Evolutionary conservation across 2,888 invertebrate species (phyloP), one percentile per base, ranked within the genome.

Genomic region (Agrilus mali): DNA sequence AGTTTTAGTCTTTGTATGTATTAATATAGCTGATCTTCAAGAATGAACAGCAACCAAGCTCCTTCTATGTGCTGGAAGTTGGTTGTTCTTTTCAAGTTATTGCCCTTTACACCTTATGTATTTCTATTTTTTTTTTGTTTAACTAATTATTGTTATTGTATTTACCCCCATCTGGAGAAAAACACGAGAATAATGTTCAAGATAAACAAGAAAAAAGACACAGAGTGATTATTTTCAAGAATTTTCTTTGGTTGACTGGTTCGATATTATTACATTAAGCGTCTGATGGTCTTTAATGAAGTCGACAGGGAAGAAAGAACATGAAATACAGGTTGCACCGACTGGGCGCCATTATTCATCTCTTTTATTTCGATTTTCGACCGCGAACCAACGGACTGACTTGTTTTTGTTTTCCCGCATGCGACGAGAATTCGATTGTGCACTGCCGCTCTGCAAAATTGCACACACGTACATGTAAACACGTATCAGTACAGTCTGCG

Each of bases 301-400:
- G 65, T 62, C 60, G 64, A 64, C 64, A 64, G 61, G 59, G 56
- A 27, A 27, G 27, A 27, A 27, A 27, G 27, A 54, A 61, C 64
- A 63, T 64, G 62, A 65, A 66, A 65, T 66, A 67, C 67, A 64
- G 66, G 67, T 66, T 61, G 60, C 59, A 60, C 67, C 58, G 60
- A 65, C 66, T 61, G 58, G 63, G 62, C 65, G 65, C 65, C 66
- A 66, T 66, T 64, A 65, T 56, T 66, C 65, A 66, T 66, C 63
- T 63, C 64, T 63, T 65, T 66, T 66, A 65, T 64, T 65, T 66
- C 62, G 64, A 62, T 65, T 66, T 65, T 50, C 42, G 45, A 13
- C 40, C 32, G 31, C 56, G 57, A 57, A 60, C 60, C 59, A 59
- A 55, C 52, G 56, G 57, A 53, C 57, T 52, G 48, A 50, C 56